phyloP scores from a whole-genome alignment of 2,797 vertebrate species.

The Octomys mimax region DNA sequence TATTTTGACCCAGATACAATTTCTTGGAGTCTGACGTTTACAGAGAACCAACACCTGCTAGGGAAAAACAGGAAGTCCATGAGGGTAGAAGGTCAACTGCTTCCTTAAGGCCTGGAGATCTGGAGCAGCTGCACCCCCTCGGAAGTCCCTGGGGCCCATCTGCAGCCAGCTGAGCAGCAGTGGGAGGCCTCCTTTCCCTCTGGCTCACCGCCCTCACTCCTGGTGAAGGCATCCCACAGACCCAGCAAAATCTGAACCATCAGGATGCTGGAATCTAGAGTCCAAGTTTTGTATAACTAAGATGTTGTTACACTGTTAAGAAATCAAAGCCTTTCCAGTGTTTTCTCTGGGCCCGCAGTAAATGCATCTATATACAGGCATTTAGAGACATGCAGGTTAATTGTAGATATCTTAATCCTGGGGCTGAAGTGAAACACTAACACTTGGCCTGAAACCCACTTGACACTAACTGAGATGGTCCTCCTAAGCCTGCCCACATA shows the following conservation, averaged over 20 bases:
- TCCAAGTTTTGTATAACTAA: not conserved
- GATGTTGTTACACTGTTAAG: not conserved
- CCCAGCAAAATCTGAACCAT: not conserved
- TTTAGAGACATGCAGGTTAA: not conserved
- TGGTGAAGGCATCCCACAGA: not conserved
- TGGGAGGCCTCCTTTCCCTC: not conserved
- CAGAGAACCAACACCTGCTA: not conserved
- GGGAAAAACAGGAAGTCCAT: not conserved
- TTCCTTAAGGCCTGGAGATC: not conserved
- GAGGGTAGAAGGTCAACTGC: not conserved
- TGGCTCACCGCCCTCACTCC: not conserved
- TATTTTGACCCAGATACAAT: not conserved
- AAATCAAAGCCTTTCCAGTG: not conserved
- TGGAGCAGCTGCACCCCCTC: not conserved
- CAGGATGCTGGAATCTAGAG: not conserved
- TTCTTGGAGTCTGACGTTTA: not conserved
- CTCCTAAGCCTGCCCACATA: not conserved
- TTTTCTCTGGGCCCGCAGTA: not conserved
- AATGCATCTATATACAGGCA: not conserved
- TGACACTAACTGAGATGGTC: not conserved
- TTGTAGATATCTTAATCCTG: not conserved
- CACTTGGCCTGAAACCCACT: not conserved
- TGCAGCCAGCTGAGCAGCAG: not conserved
- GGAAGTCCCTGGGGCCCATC: not conserved
- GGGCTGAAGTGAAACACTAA: not conserved